phyloP scores from a whole-genome alignment of 2,797 vertebrate species.

The Poecile montanus region DNA sequence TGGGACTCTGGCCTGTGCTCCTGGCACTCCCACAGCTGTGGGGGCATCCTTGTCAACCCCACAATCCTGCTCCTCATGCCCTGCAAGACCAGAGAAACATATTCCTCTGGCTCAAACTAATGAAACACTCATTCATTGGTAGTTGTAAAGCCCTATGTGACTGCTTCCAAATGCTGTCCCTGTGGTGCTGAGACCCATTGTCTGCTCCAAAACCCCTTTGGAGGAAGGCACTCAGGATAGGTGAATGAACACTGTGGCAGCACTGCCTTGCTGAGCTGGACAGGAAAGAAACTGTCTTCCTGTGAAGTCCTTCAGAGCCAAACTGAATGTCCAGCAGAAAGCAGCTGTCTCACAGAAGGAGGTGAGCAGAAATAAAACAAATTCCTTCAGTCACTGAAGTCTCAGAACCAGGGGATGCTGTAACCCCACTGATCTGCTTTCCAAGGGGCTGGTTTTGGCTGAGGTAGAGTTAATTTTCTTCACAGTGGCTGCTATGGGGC shows the following conservation, averaged over 20 bases:
- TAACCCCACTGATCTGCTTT: fast-evolving
- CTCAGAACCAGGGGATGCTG: neutral
- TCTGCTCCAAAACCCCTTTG: fast-evolving
- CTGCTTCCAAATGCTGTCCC: fast-evolving
- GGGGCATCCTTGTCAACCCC: neutral
- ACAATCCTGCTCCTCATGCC: fast-evolving
- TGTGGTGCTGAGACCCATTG: fast-evolving
- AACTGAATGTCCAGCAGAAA: neutral
- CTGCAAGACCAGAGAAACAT: neutral
- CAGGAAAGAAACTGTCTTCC: neutral
- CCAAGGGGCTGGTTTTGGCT: neutral
- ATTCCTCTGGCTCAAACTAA: neutral
- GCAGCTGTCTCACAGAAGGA: neutral
- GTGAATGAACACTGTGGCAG: neutral
- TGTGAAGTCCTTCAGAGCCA: neutral
- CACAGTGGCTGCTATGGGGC: neutral
- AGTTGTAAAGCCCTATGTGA: fast-evolving
- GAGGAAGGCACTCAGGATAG: neutral
- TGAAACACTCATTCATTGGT: neutral
- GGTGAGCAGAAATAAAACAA: neutral
- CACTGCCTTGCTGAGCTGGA: neutral
- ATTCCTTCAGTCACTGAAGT: neutral
- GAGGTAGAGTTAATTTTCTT: neutral
- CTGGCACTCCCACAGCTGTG: neutral
- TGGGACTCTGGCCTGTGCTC: neutral